Conservation (phyloP, 2,888 invertebrate genomes). For the Drosophila prostipennis region DNA sequence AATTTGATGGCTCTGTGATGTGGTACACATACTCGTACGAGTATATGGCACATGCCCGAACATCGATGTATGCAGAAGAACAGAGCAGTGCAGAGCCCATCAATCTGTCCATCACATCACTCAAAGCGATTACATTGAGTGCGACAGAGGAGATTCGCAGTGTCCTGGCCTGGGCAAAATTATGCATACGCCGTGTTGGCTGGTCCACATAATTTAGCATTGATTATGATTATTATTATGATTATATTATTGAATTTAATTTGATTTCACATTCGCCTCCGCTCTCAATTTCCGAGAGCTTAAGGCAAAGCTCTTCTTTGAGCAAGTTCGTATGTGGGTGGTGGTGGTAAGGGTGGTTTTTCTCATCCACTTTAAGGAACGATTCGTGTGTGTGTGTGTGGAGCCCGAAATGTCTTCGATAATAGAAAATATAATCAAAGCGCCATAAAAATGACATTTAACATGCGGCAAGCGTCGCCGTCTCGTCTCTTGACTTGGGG, state of each 20-base stretch:
- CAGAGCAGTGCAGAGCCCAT: conserved; percentile 7
- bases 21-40: background rate
- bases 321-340: conserved; percentile 5
- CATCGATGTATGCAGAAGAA: conserved; percentile 19
- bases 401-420: conserved; percentile 74
- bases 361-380: conserved; percentile 19
- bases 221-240: conserved; percentile 77
- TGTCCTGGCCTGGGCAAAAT: conserved; percentile 41
- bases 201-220: conserved; percentile 74
- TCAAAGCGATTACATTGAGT: conserved; percentile 68
- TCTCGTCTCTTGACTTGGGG: conserved; percentile 58
- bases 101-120: conserved; percentile 52
- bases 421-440: conserved; percentile 80
- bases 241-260: conserved; percentile 80
- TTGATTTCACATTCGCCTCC: conserved; percentile 60
- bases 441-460: conserved; percentile 80
- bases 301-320: conserved; percentile 41
- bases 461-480: conserved; percentile 77
- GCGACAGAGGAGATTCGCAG: conserved; percentile 1
- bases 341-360: conserved; percentile 16
- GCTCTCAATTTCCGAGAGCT: conserved; percentile 31
- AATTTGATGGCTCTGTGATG: conserved; percentile 51
- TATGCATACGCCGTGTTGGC: conserved; percentile 74
- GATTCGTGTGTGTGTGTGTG: conserved; percentile 44
- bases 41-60: conserved; percentile 3